These are phyloP conservation scores for Dendrophyllia cribrosa DNA, from an alignment of 64 coral and sea anemone genomes.

Conservation along the genomic window DNA sequence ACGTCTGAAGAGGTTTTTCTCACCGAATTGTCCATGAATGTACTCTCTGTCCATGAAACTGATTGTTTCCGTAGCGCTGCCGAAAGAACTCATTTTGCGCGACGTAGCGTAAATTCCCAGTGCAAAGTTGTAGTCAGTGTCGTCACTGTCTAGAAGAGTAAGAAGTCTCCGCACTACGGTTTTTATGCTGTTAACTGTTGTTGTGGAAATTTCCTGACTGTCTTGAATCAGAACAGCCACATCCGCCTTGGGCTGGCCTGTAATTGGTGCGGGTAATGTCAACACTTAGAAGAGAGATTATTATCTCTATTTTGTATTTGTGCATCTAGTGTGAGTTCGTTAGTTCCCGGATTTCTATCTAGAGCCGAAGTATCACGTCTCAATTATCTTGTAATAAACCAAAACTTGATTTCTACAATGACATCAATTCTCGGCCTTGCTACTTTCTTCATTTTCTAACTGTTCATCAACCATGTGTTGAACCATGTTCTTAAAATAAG, in stretches of 20 bases:
- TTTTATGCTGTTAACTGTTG: neutral
- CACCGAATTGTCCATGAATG: neutral
- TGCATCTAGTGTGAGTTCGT: too few species aligned
- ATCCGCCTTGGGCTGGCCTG: neutral
- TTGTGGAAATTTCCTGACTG: neutral
- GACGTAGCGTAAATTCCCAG: neutral
- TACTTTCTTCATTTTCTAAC: too few species aligned
- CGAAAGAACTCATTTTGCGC: conserved; percentile 7
- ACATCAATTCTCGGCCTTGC: too few species aligned
- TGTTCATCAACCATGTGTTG: too few species aligned
- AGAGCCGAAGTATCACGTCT: too few species aligned
- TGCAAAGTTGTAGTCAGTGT: conserved; percentile 4
- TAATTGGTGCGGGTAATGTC: too few species aligned
- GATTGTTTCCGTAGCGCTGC: neutral
- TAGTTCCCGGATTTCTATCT: too few species aligned
- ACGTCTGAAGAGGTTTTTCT: neutral
- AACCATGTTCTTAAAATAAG: too few species aligned
- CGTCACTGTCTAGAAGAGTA: neutral
- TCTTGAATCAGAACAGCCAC: conserved; percentile 24
- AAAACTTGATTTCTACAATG: too few species aligned
- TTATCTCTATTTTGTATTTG: too few species aligned
- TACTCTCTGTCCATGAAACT: neutral
- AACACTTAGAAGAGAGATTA: too few species aligned
- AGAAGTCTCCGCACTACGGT: neutral
- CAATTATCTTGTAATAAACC: too few species aligned